Evolutionary conservation across 1,140 invertebrate genomes (phyloP), one percentile per base, ranked within the genome.

Genomic region (Conus ventricosus): DNA sequence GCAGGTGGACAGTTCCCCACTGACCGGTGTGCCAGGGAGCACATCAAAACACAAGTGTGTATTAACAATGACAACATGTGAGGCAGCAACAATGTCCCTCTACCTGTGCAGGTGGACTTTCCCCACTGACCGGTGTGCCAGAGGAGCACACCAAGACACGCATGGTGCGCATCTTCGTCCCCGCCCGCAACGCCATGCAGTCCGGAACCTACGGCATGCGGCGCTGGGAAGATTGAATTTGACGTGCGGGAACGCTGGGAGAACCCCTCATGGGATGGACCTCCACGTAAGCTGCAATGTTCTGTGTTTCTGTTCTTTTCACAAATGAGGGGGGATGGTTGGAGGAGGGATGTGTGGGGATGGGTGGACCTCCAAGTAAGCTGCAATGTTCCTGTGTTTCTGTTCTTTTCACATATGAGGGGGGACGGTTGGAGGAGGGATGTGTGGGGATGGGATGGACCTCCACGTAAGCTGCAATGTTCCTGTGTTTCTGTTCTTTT

Each of bases 231-330:
- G 94, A 98, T 99, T 95, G 98, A 99, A 92, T 99, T 99, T 96
- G 99, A 99, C 92, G 98, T 97, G 25, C 96, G 98, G 90, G 97
- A 99, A 95, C 96, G 99, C 92, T 99, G 99, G 99, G 99, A 99
- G 95, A 99, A 99, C 98, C 98, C 3, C 96, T 99, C 0, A 99
- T 99, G 97, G 99, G 99, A 76, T 99, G 99, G 99, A 96, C 97
- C 15, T 99, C 98, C 4, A 97, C 96, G 98, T 98, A 96, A 96
- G 96, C 27, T 82, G 39, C 39, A 39, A 39, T 39, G 39, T 39
- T 39, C 39, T 39, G 39, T 39, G 39, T 39, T 39, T 39, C 39
- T 39, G 39, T 39, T 39, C 39, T 39, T 39, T 39, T 39, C 39
- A 39, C 39, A 39, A 39, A 39, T 39, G 39, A n/a, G n/a, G n/a